Evolutionary conservation across 2,888 invertebrate genomes (phyloP).

Genomic region (Xestobium rufovillosum): DNA sequence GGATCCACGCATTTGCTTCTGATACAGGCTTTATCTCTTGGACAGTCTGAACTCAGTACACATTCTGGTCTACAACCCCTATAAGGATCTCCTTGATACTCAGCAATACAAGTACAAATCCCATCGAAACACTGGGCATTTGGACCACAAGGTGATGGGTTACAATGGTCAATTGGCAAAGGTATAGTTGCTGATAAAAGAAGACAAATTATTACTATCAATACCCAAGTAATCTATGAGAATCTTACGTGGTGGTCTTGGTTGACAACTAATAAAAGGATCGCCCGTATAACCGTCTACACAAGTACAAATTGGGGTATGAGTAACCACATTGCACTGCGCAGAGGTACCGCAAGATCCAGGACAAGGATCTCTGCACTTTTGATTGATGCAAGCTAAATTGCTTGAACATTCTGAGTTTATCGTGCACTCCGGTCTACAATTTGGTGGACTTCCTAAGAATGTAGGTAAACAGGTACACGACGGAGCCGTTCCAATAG

Average conservation of each 20-base stretch:
- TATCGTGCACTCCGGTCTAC: slow-evolving; percentile 65
- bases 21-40: slow-evolving; percentile 61
- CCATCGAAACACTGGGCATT: slow-evolving; percentile 58
- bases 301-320: slow-evolving; percentile 63
- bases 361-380: slow-evolving; percentile 65
- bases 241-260: slow-evolving; percentile 33
- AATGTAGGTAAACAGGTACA: slow-evolving; percentile 60
- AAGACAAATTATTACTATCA: too few species aligned
- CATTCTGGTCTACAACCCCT: slow-evolving; percentile 65
- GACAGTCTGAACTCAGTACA: slow-evolving; percentile 63
- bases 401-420: slow-evolving; percentile 65
- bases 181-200: too few species aligned
- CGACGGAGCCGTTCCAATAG: slow-evolving; percentile 51
- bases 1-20: slow-evolving; percentile 64
- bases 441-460: slow-evolving; percentile 64
- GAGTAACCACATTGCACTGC: slow-evolving; percentile 57
- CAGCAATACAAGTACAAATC: slow-evolving; percentile 60
- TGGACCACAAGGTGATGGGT: slow-evolving; percentile 59
- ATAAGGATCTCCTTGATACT: slow-evolving; percentile 67
- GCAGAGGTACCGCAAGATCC: slow-evolving; percentile 63
- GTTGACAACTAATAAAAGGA: slow-evolving; percentile 46
- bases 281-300: slow-evolving; percentile 51
- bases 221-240: too few species aligned
- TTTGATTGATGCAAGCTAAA: slow-evolving; percentile 65
- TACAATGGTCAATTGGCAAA: slow-evolving; percentile 56